Base-by-base conservation (phyloP, 1,140 invertebrate genomes). In the Meloidogyne chitwoodi region DNA sequence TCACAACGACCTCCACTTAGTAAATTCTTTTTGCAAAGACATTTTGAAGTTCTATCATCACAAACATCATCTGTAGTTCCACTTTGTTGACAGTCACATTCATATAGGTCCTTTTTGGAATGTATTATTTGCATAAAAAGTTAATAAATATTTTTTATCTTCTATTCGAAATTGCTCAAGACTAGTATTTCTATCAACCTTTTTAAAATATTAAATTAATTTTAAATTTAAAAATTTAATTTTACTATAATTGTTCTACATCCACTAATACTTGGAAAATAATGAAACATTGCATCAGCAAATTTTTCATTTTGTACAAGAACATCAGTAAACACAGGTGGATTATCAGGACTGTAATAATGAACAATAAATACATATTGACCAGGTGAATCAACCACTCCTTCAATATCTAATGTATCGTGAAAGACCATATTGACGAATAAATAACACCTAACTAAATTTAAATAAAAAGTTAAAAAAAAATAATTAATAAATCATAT, bases 61-160 rank as follows among this genome's bases (percentile, higher is more conserved):
- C 96, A 99, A 73, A 98, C 93, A 31, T 93, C 92, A n/a, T 91
- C 90, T 0, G 91, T 93, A 0, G 94, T 95, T 12, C 96, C 96
- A 22, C 91, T 88, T 0, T 90, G 82, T 82, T 96, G 92, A 88
- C 96, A 99, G 38, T 92, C 91, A 88, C 96, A 99, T 24, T 90
- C 88, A 87, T 26, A 86, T 81, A 16, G 85, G 85, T 22, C 84
- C 84, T 61, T 82, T 76, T 67, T 86, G 83, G 19, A 71, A 44
- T 14, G 66, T 76, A 83, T 97, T 95, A 78, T 90, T 89, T 83
- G 88, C 61, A 41, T 86, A 85, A 64, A 87, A 83, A 26, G 77
- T 84, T 41, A 83, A 70, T 19, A 75, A 76, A 75, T 87, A 87
- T 56, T n/a, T n/a, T n/a, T 87, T 87, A 79, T 88, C 87, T 38